A percentile compares a stretch with the other conserved stretches of the same genome.
These are phyloP conservation scores for human DNA, from an alignment of 2,113 vertebrate species.

Conservation along the genomic window GRCh38 chr7:6032501-6033000, in stretches of 20 bases:
- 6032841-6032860: conserved; percentile 70
- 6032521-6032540: neutral
- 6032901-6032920: conserved; percentile 78
- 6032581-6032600: neutral
- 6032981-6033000: too few relatives aligned
- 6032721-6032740: neutral
- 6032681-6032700: neutral
- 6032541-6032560: neutral
- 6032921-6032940: conserved; percentile 84
- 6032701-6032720: neutral
- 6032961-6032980: too few relatives aligned
- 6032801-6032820: neutral
- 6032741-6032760: neutral
- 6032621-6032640: neutral
- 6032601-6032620: neutral
- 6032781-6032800: neutral
- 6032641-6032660: neutral
- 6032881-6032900: conserved; percentile 79
- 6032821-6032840: conserved; percentile 46
- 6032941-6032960: neutral
- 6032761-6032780: neutral
- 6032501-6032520: neutral
- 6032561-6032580: neutral
- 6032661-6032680: neutral
- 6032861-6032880: conserved; percentile 83